Base-by-base conservation (phyloP, 2,888 invertebrate genomes). In the Trachelus tabidus region DNA sequence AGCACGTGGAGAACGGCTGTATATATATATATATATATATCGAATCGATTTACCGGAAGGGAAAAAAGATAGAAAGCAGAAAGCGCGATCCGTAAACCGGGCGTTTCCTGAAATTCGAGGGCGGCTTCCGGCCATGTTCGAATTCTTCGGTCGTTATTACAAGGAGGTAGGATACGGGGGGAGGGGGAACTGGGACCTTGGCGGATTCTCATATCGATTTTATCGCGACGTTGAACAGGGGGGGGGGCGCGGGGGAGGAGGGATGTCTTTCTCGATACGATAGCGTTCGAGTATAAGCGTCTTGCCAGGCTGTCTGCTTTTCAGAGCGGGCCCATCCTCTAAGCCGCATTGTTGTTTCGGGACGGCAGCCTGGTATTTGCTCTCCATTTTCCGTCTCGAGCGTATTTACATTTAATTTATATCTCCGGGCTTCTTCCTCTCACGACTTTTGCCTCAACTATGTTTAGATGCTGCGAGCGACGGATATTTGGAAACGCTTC, bases 351-450 rank as follows among this genome's bases (percentile, higher is more conserved):
- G 84, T 87, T 87, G 83, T 87, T 85, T 84, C 82, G 81, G 81
- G 82, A 81, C 79, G 81, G 80, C 80, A 79, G 82, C 81, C 81
- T 78, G 81, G 79, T 86, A 84, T 87, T 87, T 87, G 84, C 84
- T 82, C 83, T 82, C 81, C 80, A 82, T 84, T 85, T 83, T 81
- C 83, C 80, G 79, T 80, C 83, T 81, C 78, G 73, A 73, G 75
- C 80, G 83, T 87, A 86, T 87, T 87, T 87, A 84, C 85, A 85
- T 86, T 87, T 85, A 87, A 86, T 87, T 87, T 86, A 84, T 83
- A 80, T 81, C 81, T 79, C 30, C 74, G 69, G 75, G 56, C 74
- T 76, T 56, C 56, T 56, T 56, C 56, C 76, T 30, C 71, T 68
- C 73, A 68, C 77, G 75, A 78, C 76, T 78, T 77, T 56, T 75